Conservation (phyloP, 2,888 invertebrate species). For the Drosophila neonasuta region DNA sequence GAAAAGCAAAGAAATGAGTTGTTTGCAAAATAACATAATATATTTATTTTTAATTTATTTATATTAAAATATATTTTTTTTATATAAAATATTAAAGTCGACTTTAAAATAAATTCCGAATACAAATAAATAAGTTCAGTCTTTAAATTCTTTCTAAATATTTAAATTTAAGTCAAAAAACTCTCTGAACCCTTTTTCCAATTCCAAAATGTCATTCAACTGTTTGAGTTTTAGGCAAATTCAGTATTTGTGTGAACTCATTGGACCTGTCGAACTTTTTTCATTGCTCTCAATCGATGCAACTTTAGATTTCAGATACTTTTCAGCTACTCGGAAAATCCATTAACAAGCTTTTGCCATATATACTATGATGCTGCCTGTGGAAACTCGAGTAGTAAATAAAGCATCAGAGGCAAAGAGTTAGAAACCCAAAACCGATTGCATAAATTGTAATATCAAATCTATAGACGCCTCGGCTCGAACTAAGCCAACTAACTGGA, state of each 20-base stretch:
- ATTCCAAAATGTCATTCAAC: background rate
- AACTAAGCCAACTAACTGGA: conserved; percentile 36
- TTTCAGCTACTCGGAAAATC: conserved; percentile 23
- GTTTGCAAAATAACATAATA: no score
- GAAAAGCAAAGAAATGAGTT: no score
- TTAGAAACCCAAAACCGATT: conserved; percentile 41
- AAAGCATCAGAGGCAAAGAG: conserved; percentile 48
- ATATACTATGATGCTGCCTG: conserved; percentile 9
- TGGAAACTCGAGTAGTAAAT: conserved; percentile 46
- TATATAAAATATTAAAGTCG: no score
- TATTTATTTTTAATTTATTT: no score
- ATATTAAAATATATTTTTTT: no score
- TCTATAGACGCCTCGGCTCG: conserved; percentile 48
- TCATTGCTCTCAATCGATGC: background rate
- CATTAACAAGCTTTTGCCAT: conserved; percentile 50
- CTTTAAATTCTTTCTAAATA: no score
- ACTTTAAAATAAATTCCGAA: no score
- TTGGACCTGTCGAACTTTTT: background rate
- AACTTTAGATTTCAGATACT: conserved; percentile 15
- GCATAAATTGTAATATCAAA: conserved; percentile 67
- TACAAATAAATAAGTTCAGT: no score
- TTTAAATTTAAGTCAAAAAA: background rate
- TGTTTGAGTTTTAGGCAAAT: conserved; percentile 6
- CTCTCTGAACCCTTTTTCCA: background rate
- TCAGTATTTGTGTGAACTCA: conserved; percentile 6